Base-by-base conservation (phyloP, 2,888 invertebrate species). In the Aphidius colemani region DNA sequence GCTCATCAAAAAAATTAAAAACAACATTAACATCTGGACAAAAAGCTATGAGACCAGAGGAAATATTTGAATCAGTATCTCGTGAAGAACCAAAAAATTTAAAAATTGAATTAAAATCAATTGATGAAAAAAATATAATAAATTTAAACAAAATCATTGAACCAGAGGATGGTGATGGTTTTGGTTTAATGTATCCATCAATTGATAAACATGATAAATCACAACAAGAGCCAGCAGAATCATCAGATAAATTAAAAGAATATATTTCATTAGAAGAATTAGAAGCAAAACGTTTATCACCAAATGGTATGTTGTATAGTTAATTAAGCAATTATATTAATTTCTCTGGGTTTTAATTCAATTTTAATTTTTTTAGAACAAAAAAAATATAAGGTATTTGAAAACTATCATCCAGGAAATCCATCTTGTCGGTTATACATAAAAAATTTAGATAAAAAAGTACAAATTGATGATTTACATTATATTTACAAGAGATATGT, bases 391-490 rank as follows among this genome's bases (percentile, higher is more conserved):
- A 87, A 93, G 6, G 90, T 95, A 18, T 96, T 92, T 77, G 94
- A 92, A 79, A 94, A 93, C 76, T 97, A 97, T 81, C 87, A 90
- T 69, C 85, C 89, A 7, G 96, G 96, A 1, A 87, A 89, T 61
- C 90, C 92, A 6, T 91, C 92, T 18, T 89, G 90, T 84, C 88
- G 95, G 68, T 83, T 97, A n/a, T 97, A 97, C 75, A 89, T 97
- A 40, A 97, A 97, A 80, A 97, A 97, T 84, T 86, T 96, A 58
- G 87, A 91, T 0, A 96, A 94, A 84, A 88, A 88, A 69, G 91
- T 92, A 0, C 88, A 87, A n/a, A 87, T 88, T 57, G 85, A 87
- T 71, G 93, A 94, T 83, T 83, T 96, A 6, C 87, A 88, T 71
- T 87, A 87, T 70, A 89, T 96, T 69, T 96, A 90, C 78, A 88